phyloP scores from a whole-genome alignment of 1,140 invertebrate genomes.

The Elysia chlorotica region DNA sequence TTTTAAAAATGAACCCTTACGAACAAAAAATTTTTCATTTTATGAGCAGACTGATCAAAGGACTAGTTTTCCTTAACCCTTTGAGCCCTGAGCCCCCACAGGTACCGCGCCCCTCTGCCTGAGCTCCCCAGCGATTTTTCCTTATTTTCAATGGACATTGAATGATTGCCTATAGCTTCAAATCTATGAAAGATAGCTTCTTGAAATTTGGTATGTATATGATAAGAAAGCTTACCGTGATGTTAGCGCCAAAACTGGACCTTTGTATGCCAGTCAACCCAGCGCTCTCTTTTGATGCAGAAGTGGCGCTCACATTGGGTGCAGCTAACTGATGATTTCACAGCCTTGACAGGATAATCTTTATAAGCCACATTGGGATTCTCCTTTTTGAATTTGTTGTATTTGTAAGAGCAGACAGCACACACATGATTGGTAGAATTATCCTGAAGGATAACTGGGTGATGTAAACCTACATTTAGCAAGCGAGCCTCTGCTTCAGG shows the following conservation, averaged over 20 bases:
- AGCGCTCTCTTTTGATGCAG: neutral
- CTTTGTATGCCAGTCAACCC: conserved; percentile 26
- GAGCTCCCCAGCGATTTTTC: neutral
- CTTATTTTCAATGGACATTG: neutral
- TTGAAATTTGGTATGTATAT: neutral
- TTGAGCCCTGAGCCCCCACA: neutral
- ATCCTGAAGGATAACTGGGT: neutral
- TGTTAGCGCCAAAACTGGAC: neutral
- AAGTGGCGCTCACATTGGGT: neutral
- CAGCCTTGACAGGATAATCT: neutral
- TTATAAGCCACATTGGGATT: neutral
- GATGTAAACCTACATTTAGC: neutral
- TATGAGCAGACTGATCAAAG: too few species aligned
- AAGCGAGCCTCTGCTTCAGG: neutral
- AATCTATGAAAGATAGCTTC: neutral
- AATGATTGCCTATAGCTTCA: neutral
- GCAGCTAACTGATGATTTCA: neutral
- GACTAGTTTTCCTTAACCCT: too few species aligned
- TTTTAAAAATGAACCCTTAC: too few species aligned
- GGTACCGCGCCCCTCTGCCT: neutral
- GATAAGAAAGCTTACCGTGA: neutral
- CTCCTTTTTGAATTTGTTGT: neutral
- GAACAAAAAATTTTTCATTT: too few species aligned
- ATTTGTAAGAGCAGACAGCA: neutral
- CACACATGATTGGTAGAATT: neutral